Conservation (phyloP, 2,797 vertebrate species). For the Fringilla coelebs region DNA sequence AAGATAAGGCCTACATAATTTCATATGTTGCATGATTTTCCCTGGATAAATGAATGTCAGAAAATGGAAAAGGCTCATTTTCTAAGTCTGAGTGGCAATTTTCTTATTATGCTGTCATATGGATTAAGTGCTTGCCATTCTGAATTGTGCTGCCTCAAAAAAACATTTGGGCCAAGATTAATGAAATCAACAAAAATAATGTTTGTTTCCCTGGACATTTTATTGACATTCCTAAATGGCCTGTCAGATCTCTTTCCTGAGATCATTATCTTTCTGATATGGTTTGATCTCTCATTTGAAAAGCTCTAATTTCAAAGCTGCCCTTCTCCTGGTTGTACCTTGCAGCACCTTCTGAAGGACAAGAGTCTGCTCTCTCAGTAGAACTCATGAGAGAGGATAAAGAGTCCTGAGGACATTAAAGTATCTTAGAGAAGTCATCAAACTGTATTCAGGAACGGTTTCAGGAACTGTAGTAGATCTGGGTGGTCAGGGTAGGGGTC, state of each 20-base stretch:
- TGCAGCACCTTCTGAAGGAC: background rate
- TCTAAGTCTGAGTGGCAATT: constrained; percentile 70
- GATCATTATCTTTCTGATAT: constrained; percentile 24
- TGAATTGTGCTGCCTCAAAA: constrained; percentile 49
- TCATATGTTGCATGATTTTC: constrained; percentile 63
- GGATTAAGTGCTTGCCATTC: constrained; percentile 60
- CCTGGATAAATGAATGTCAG: constrained; percentile 70
- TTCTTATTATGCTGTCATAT: constrained; percentile 68
- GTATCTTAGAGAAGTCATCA: background rate
- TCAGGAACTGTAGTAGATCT: background rate
- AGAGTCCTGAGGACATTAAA: background rate
- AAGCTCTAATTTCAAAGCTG: background rate
- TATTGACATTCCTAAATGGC: constrained; percentile 65
- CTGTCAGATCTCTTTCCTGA: constrained; percentile 43
- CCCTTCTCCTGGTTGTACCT: background rate
- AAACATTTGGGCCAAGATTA: constrained; percentile 64
- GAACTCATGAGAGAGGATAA: background rate
- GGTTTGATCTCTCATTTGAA: constrained; percentile 22
- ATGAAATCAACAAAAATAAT: constrained; percentile 72
- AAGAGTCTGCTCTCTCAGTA: background rate
- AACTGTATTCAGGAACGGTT: background rate
- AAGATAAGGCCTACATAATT: constrained; percentile 63
- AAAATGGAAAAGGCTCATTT: constrained; percentile 69
- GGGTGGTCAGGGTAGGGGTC: background rate
- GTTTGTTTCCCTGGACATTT: constrained; percentile 65